phyloP scores from a whole-genome alignment of 2,888 invertebrate genomes.

The Nasonia oneida region DNA sequence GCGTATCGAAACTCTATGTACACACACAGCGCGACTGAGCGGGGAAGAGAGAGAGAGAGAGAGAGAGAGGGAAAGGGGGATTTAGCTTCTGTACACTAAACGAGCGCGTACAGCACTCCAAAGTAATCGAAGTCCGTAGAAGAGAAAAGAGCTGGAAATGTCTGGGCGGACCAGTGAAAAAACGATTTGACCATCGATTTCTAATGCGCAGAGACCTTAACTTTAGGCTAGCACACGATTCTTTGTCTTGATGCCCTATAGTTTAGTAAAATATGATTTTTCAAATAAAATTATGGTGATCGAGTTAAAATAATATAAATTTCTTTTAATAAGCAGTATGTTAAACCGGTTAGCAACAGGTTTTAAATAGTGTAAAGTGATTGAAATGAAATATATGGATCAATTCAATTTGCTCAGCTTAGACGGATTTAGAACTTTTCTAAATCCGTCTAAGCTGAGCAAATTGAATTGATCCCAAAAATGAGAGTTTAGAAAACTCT shows the following conservation, averaged over 20 bases:
- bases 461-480: too few relatives aligned
- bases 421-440: too few relatives aligned
- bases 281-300: too few relatives aligned
- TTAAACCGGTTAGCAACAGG: too few relatives aligned
- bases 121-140: slow-evolving; percentile 73
- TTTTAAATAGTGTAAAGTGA: too few relatives aligned
- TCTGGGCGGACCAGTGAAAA: slow-evolving; percentile 8
- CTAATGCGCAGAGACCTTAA: slow-evolving; percentile 64
- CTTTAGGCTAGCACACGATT: slow-evolving; percentile 67
- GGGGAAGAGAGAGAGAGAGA: background rate
- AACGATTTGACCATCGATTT: slow-evolving; percentile 69
- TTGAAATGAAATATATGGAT: too few relatives aligned
- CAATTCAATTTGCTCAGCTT: too few relatives aligned
- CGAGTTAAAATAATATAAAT: background rate
- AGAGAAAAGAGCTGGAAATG: slow-evolving; percentile 54
- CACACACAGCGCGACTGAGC: background rate
- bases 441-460: too few relatives aligned
- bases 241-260: slow-evolving; percentile 34
- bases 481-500: too few relatives aligned
- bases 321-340: background rate
- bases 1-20: background rate
- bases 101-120: slow-evolving; percentile 65
- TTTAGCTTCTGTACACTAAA: slow-evolving; percentile 67
- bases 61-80: slow-evolving; percentile 50
- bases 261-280: background rate